Base-by-base conservation (phyloP, 2,797 vertebrate genomes). In the Meriones psammophilus region DNA sequence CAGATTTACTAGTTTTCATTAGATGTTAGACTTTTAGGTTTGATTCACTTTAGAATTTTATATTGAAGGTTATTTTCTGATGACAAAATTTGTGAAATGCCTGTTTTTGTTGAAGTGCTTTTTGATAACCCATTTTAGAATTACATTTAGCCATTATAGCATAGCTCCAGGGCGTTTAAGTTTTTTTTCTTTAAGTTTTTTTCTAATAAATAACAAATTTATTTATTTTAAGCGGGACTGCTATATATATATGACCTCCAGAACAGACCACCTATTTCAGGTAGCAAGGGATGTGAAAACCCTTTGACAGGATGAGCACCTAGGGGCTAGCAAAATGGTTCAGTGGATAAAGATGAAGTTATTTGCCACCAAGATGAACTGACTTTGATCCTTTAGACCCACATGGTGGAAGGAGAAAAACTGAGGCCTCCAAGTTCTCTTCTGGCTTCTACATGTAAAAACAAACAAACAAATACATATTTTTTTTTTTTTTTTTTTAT, bases 1-100 rank as follows among this genome's bases (percentile, higher is more conserved):
- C 30, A 92, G 56, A 93, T 94, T 87, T 92, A 74, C 84, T 95
- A 8, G 46, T 93, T 96, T 95, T 90, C 30, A 64, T 79, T 94
- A 46, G 92, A 76, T 83, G 39, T 39, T 87, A 91, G 89, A 90
- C 30, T 12, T 39, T 33, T 92, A 26, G 64, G 88, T 56, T 74
- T 92, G 46, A n/a, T 94, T 28, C 78, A 54, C 68, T 88, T 96
- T 77, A 66, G 50, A 77, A 68, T 88, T 69, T 93, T 88, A 8
- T 76, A 46, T 28, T 46, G 77, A 85, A 93, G 39, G 50, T 36
- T 39, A 86, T 30, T 88, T 96, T 96, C 58, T 90, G 76, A 66
- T 92, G 80, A 50, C 68, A 84, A 68, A 94, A 84, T 94, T 42
- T 88, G 88, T 94, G 26, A 95, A 95, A 62, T 96, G 42, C 76